Base-by-base conservation (phyloP, 2,888 invertebrate genomes). In the Ariolimax columbianus region DNA sequence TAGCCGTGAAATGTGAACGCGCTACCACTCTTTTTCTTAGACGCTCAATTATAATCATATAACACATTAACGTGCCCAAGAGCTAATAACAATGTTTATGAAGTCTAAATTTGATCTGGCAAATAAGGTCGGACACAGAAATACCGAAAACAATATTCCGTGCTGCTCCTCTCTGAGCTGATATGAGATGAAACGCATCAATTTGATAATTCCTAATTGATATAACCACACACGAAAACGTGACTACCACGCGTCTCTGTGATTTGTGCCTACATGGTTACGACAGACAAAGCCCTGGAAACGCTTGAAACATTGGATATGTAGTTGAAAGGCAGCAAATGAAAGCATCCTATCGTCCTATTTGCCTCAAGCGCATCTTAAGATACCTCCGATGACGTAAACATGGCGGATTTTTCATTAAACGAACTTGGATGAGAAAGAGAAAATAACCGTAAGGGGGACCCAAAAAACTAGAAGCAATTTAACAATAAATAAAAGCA, bases 151-250 rank as follows among this genome's bases (percentile, higher is more conserved):
- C 33, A 3, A 33, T 63, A 63, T 4, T 23, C 4, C 23, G 66
- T 33, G 23, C 6, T n/a, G 33, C 33, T 66, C 9, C 30, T 30
- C 33, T 33, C n/a, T n/a, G n/a, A 33, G 30, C 66, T 33, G 33
- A 66, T 33, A 33, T 11, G 63, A 66, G 66, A 33, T 66, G 66
- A 66, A 66, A 66, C 66, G 33, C 66, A 23, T 33, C 33, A 33
- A 33, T 66, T 66, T 66, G 30, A 66, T 66, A 66, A 66, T 66
- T 66, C 66, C 30, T 66, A 66, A 66, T 66, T 66, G 66, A 66
- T 33, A 66, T 66, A 66, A 66, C 66, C 66, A 66, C 66, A 66
- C 66, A 66, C 66, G 66, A 66, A 66, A 30, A 33, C 66, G 66
- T 66, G 66, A 30, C 14, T 33, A 33, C 33, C 66, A 66, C 30